Evolutionary conservation across 2,113 vertebrate genomes (phyloP), one percentile per base, ranked within the genome.

Genomic region (Hippolais icterina): DNA sequence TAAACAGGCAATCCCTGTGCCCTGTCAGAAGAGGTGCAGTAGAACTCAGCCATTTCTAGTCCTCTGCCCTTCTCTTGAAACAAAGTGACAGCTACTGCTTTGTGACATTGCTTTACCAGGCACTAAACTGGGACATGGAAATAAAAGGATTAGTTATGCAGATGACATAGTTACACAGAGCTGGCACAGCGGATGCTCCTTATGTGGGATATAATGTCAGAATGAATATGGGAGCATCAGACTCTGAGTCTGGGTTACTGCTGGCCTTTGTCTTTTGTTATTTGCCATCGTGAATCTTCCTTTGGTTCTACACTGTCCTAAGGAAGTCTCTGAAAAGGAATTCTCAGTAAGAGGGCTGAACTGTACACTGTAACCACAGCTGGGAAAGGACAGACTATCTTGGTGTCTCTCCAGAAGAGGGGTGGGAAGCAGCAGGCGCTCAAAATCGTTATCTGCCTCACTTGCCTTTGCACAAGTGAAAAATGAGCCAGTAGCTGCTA

Each of bases 101-200:
- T 85, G 75, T 83, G 57, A 57, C 54, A 17, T 39, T 65, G 57
- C 66, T 80, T 85, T 76, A 69, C 18, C 59, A 86, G 59, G 59
- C 64, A 35, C 78, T 85, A 72, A 88, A 83, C 13, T 61, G 85
- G 78, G 75, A 69, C 75, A 21, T 7, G 44, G 82, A 80, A 88
- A 83, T 95, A 74, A 85, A 97, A 83, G 70, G 46, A 83, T 88
- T 96, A 92, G 71, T 64, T 94, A 93, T 85, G 54, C 66, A 91
- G 78, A 41, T 91, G 70, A 71, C 75, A 63, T 52, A 84, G 61
- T 85, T 85, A 72, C 70, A 75, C 47, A 76, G 74, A 79, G 18
- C 71, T 83, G 75, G 70, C 42, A 69, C 37, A 54, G 57, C 0
- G 3, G 42, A 76, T 56, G 28, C 23, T 76, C 37, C 66, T 64